A percentile compares a stretch with the other conserved stretches of the same genome.
Conservation (phyloP, 92 coral and sea anemone genomes). For the Paramuricea clavata region DNA sequence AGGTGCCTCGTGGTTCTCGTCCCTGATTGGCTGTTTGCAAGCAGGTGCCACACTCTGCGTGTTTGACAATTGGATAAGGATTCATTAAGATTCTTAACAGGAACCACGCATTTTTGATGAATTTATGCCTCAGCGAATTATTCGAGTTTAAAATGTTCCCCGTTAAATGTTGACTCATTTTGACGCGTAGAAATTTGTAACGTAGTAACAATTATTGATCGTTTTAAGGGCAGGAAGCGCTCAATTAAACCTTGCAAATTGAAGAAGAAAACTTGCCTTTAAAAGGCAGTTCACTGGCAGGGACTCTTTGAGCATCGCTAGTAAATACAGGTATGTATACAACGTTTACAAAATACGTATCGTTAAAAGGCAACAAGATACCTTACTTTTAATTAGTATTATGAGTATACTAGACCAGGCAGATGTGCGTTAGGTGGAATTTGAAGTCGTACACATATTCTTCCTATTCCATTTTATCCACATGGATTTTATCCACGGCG, state of each 20-base stretch:
- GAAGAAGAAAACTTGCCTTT: neutral
- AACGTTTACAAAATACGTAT: neutral
- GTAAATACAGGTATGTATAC: neutral
- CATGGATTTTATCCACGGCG: no score
- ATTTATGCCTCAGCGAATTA: constrained; percentile 10
- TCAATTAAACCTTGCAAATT: no score
- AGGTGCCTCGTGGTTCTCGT: neutral
- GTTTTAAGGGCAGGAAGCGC: no score
- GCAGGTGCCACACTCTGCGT: constrained; percentile 14
- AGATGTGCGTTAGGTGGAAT: no score
- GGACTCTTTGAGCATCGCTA: neutral
- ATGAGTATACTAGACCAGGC: no score
- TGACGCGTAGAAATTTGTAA: neutral
- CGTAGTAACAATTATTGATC: no score
- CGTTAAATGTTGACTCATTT: constrained; percentile 5
- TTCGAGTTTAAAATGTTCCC: neutral
- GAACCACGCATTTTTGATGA: constrained; percentile 42
- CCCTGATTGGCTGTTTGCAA: constrained; percentile 7
- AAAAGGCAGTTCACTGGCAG: neutral
- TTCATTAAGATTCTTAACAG: constrained; percentile 22
- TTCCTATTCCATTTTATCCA: neutral
- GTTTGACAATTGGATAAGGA: constrained; percentile 43
- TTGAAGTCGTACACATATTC: neutral
- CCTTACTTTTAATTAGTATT: no score
- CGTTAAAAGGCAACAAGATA: neutral